Percentiles rank a stretch among this genome's conserved stretches.
These are phyloP conservation scores for Cossypha polioptera DNA, from an alignment of 2,797 vertebrate genomes.

Conservation along the genomic window DNA sequence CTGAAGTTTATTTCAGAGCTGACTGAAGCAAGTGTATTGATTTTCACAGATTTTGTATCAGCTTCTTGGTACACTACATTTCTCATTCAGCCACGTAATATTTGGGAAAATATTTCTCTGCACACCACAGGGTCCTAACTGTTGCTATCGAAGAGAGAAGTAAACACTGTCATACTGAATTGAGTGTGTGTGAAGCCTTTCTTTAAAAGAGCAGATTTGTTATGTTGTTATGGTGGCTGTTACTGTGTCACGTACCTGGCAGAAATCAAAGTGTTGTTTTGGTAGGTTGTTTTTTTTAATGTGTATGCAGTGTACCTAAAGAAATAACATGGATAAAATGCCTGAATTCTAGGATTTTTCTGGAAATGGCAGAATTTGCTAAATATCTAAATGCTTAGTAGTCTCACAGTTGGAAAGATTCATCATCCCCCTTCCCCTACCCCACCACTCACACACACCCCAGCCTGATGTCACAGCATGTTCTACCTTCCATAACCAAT, in stretches of 20 bases:
- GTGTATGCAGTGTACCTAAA: not conserved
- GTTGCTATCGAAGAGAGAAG: not conserved
- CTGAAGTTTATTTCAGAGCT: not conserved
- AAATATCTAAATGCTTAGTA: not conserved
- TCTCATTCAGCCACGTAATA: not conserved
- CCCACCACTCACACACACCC: not conserved
- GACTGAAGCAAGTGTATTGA: not conserved
- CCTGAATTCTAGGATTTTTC: not conserved
- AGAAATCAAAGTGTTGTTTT: not conserved
- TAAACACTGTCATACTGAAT: not conserved
- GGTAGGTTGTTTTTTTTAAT: not conserved
- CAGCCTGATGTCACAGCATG: not conserved
- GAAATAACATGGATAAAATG: not conserved
- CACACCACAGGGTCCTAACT: not conserved
- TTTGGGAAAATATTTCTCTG: not conserved
- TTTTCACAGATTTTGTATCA: not conserved
- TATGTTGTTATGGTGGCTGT: not conserved
- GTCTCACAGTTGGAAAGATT: not conserved
- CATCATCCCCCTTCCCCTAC: not conserved
- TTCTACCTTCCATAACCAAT: not conserved
- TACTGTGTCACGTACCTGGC: not conserved
- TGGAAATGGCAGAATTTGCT: not conserved
- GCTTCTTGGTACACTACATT: not conserved
- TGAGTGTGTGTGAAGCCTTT: not conserved
- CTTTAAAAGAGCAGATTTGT: not conserved